Evolutionary conservation across 2,888 invertebrate species (phyloP).

Genomic region (Trissonchulus sp.): DNA sequence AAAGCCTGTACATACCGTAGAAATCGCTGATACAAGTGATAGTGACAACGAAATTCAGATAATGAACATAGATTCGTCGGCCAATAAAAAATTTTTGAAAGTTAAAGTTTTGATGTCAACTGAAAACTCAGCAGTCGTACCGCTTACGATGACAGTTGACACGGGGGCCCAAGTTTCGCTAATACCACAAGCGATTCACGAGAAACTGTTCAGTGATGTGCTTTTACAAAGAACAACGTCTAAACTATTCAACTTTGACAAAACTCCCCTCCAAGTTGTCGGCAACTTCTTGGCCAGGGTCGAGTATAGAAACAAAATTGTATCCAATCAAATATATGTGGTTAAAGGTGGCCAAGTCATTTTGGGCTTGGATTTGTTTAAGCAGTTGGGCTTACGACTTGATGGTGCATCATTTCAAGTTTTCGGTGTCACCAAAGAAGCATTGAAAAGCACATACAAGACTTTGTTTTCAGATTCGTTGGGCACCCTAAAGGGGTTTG

Average conservation of each 20-base stretch:
- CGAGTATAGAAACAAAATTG: neutral
- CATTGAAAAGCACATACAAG: neutral
- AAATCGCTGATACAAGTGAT: neutral
- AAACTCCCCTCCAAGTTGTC: neutral
- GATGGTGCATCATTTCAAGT: neutral
- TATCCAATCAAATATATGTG: neutral
- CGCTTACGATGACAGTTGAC: neutral
- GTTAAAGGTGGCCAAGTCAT: neutral
- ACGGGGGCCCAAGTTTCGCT: neutral
- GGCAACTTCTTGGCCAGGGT: neutral
- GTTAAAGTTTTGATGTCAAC: neutral
- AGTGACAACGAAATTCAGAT: neutral
- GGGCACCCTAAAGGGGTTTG: neutral
- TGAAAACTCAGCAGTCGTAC: neutral
- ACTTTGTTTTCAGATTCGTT: neutral
- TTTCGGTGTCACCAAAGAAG: neutral
- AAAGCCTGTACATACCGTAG: neutral
- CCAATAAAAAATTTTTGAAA: neutral
- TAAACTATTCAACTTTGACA: neutral
- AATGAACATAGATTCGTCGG: neutral
- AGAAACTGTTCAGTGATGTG: neutral
- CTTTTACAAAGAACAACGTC: neutral
- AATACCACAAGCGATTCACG: neutral
- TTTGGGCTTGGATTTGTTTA: neutral
- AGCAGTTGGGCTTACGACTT: neutral